Conservation (phyloP, 2,113 vertebrate genomes). For the Dipodomys merriami region DNA sequence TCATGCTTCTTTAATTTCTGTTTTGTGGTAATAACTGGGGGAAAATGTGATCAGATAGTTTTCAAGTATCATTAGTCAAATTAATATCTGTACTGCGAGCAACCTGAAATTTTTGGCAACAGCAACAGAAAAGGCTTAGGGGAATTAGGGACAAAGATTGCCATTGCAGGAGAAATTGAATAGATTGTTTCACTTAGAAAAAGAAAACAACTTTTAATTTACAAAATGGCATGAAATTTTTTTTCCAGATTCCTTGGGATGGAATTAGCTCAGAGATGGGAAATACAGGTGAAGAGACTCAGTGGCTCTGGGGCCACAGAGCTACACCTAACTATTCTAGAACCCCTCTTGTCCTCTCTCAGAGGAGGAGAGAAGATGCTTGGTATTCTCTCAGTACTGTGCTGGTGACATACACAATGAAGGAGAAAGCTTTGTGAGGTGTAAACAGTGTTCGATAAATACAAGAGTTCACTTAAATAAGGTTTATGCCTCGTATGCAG, state of each 20-base stretch:
- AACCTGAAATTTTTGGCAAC: slow-evolving; percentile 57
- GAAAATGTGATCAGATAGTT: slow-evolving; percentile 62
- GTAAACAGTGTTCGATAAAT: slow-evolving; percentile 9
- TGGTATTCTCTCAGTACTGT: background rate
- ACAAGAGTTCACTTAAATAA: background rate
- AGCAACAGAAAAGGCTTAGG: slow-evolving; percentile 26
- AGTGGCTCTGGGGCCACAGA: background rate
- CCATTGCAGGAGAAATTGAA: slow-evolving; percentile 45
- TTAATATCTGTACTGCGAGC: slow-evolving; percentile 62
- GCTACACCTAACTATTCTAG: background rate
- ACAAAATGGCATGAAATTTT: background rate
- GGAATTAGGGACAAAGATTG: slow-evolving; percentile 31
- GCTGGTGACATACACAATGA: background rate
- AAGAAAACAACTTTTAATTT: slow-evolving; percentile 44
- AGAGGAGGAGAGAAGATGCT: background rate
- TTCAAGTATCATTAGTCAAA: slow-evolving; percentile 76
- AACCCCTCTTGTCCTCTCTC: background rate
- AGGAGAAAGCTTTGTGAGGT: background rate
- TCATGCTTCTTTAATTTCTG: slow-evolving; percentile 41
- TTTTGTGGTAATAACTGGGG: slow-evolving; percentile 7
- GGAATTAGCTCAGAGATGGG: background rate
- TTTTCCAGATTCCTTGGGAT: background rate
- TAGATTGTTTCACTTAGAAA: slow-evolving; percentile 29
- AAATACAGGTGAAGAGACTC: background rate
- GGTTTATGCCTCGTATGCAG: background rate